phyloP scores from a whole-genome alignment of 1,140 invertebrate species.

The Anoplolepis gracilipes region DNA sequence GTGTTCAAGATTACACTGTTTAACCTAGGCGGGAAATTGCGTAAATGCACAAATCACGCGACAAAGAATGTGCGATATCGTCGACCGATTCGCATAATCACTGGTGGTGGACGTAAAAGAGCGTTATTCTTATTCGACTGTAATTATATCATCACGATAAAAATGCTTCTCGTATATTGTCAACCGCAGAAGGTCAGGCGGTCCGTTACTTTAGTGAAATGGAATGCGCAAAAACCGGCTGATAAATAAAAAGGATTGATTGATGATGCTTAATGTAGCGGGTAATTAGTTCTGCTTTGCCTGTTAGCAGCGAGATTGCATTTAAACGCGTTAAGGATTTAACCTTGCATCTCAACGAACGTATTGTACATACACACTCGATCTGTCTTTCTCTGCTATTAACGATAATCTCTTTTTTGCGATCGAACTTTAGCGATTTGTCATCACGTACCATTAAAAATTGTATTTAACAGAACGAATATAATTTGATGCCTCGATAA shows the following conservation, averaged over 20 bases:
- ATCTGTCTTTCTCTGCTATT: conserved; percentile 43
- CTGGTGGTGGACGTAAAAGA: not conserved
- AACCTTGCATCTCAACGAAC: conserved; percentile 47
- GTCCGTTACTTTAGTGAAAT: conserved; percentile 59
- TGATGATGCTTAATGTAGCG: conserved; percentile 63
- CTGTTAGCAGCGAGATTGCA: conserved; percentile 59
- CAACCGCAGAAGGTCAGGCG: conserved; percentile 58
- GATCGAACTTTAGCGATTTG: conserved; percentile 50
- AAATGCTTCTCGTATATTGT: conserved; percentile 58
- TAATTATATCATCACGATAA: conserved; percentile 13
- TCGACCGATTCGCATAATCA: conserved; percentile 30
- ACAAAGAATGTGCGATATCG: conserved; percentile 34
- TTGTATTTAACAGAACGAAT: not conserved
- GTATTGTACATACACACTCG: conserved; percentile 8
- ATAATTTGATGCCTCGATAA: conserved; percentile 5
- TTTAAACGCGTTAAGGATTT: conserved; percentile 39
- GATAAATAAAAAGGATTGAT: conserved; percentile 69
- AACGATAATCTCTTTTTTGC: conserved; percentile 47
- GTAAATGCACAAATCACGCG: conserved; percentile 52
- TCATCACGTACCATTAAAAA: conserved; percentile 28
- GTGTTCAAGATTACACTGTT: conserved; percentile 24
- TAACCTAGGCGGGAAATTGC: conserved; percentile 33
- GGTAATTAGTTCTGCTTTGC: conserved; percentile 68
- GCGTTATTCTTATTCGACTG: conserved; percentile 43
- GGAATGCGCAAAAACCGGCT: conserved; percentile 38